Percentiles rank a stretch among this genome's conserved stretches.
These are phyloP conservation scores for Keiferia lycopersicella DNA, from an alignment of 2,888 invertebrate species.

Conservation along the genomic window DNA sequence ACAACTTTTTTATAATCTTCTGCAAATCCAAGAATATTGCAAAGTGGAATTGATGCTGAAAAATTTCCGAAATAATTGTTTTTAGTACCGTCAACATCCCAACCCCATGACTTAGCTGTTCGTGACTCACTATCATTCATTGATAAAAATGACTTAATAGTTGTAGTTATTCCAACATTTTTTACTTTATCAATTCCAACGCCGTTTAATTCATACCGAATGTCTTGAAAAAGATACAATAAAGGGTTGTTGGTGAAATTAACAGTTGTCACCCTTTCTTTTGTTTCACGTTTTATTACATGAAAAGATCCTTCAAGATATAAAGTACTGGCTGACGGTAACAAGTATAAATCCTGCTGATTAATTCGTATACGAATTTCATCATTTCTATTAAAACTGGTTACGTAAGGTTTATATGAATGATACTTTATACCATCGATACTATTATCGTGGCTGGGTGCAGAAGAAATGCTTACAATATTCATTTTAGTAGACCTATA, in stretches of 20 bases:
- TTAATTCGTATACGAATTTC: conserved; percentile 25
- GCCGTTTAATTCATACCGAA: conserved; percentile 29
- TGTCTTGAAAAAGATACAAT: conserved; percentile 47
- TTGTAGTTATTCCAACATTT: conserved; percentile 32
- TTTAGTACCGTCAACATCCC: neutral
- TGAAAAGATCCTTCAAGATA: conserved; percentile 23
- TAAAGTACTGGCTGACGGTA: conserved; percentile 21
- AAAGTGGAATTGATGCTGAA: conserved; percentile 24
- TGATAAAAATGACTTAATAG: conserved; percentile 47
- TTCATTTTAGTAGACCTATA: conserved; percentile 38
- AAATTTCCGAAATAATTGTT: conserved; percentile 9
- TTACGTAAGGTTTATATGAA: conserved; percentile 30
- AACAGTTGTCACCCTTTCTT: neutral
- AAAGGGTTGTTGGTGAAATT: conserved; percentile 40
- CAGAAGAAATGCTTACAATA: conserved; percentile 28
- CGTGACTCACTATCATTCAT: conserved; percentile 33
- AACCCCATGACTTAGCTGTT: neutral
- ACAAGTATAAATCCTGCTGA: conserved; percentile 21
- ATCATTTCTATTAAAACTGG: conserved; percentile 23
- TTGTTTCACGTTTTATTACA: neutral
- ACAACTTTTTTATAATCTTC: conserved; percentile 47
- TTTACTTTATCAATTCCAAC: conserved; percentile 32
- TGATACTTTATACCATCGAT: conserved; percentile 27
- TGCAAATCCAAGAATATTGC: conserved; percentile 27
- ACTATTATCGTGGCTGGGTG: conserved; percentile 17